Evolutionary conservation across 2,113 vertebrate species (phyloP).

Genomic region (Grammomys surdaster): DNA sequence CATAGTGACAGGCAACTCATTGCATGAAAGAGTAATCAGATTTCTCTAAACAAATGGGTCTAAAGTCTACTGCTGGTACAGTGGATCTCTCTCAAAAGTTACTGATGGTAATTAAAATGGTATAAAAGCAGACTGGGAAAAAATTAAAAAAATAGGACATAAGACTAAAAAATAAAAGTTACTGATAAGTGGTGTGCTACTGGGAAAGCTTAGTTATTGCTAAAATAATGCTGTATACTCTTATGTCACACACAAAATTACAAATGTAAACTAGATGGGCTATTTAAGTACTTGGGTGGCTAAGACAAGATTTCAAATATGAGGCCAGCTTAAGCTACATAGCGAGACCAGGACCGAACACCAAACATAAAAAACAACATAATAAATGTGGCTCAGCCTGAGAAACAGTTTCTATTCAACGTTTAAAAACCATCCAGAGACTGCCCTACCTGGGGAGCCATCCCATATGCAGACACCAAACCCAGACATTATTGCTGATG

Average conservation of each 20-base stretch:
- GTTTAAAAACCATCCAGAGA: background rate
- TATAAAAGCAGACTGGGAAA: no score
- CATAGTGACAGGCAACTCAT: background rate
- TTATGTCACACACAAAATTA: background rate
- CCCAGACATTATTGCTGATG: no score
- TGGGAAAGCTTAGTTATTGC: background rate
- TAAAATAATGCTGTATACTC: background rate
- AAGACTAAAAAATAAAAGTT: background rate
- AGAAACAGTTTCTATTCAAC: slow-evolving; percentile 8
- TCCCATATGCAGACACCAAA: no score
- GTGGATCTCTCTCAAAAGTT: background rate
- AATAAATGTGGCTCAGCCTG: background rate
- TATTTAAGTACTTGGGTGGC: background rate
- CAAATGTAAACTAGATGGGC: background rate
- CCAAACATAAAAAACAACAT: background rate
- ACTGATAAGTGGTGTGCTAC: background rate
- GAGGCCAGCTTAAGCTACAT: background rate
- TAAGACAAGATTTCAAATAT: background rate
- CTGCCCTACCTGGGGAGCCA: no score
- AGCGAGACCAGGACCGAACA: background rate
- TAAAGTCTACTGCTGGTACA: background rate
- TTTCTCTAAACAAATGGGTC: background rate
- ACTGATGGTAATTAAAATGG: background rate
- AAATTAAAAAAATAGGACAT: no score
- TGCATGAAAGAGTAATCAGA: background rate